Evolutionary conservation across 2,888 invertebrate genomes (phyloP).

Genomic region (Drosophila suboccidentalis): DNA sequence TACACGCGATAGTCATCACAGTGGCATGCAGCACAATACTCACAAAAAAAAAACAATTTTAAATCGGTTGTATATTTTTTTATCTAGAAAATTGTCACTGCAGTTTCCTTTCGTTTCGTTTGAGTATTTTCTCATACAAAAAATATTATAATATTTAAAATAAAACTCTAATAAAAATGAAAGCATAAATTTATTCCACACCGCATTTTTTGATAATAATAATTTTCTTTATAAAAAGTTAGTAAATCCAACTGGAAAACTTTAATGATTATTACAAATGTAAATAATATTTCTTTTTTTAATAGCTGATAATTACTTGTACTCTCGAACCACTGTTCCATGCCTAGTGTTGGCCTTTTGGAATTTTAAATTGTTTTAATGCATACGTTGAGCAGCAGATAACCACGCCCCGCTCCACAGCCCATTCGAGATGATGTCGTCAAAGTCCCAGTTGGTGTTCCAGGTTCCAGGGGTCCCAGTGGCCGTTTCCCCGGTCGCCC

Average conservation of each 20-base stretch:
- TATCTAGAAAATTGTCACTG: too few relatives aligned
- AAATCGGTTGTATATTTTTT: background rate
- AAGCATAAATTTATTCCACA: too few relatives aligned
- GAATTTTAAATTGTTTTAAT: constrained; percentile 80
- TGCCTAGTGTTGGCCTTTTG: constrained; percentile 49
- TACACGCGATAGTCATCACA: constrained; percentile 41
- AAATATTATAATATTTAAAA: too few relatives aligned
- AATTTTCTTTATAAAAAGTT: too few relatives aligned
- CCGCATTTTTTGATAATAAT: too few relatives aligned
- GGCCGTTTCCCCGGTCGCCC: background rate
- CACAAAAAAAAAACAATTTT: background rate
- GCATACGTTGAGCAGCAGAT: constrained; percentile 52
- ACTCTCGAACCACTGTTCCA: background rate
- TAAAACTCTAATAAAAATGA: too few relatives aligned
- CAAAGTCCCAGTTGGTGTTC: constrained; percentile 48
- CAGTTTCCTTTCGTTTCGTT: too few relatives aligned
- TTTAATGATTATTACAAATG: background rate
- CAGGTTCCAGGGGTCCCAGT: constrained; percentile 6
- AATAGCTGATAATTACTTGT: background rate
- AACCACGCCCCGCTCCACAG: constrained; percentile 48
- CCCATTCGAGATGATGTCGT: constrained; percentile 64
- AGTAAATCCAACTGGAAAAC: background rate
- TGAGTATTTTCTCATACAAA: too few relatives aligned
- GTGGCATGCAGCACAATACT: background rate
- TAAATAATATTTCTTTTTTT: background rate